Conservation (phyloP, 53 echinoderm and acorn worm genomes). For the Astropecten irregularis region DNA sequence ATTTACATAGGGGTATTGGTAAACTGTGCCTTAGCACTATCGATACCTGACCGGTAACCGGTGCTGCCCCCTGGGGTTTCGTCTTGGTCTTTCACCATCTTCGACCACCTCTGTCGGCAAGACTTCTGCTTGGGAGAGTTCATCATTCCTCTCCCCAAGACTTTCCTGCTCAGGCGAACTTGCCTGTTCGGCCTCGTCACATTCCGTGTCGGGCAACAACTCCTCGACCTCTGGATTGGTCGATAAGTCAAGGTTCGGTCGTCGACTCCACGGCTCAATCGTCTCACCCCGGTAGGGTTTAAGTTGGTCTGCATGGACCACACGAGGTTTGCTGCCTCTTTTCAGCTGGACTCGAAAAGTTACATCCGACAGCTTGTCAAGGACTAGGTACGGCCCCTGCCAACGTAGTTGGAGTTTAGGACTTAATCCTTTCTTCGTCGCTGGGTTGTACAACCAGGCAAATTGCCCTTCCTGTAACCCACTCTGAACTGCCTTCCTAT, state of each 20-base stretch:
- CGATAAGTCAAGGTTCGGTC: background rate
- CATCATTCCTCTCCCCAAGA: too few relatives aligned
- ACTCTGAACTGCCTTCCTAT: background rate
- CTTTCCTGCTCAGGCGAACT: too few relatives aligned
- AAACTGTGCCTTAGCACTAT: too few relatives aligned
- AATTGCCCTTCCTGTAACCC: conserved; percentile 4
- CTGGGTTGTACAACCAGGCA: conserved; percentile 10
- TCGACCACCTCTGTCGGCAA: too few relatives aligned
- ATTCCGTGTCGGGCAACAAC: too few relatives aligned
- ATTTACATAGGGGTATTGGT: too few relatives aligned
- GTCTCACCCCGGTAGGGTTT: background rate
- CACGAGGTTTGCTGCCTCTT: conserved; percentile 17
- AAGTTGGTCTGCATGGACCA: conserved; percentile 1
- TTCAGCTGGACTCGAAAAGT: conserved; percentile 9
- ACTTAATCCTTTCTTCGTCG: conserved; percentile 4
- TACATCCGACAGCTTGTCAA: conserved; percentile 1
- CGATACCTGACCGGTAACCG: too few relatives aligned
- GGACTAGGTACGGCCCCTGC: background rate
- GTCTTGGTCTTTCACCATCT: too few relatives aligned
- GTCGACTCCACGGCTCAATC: conserved; percentile 7
- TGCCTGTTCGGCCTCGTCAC: too few relatives aligned
- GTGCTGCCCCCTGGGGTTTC: too few relatives aligned
- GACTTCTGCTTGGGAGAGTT: too few relatives aligned
- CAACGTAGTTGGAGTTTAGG: conserved; percentile 13
- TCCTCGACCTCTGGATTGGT: background rate